Conservation (phyloP, 2,888 invertebrate species). For the Synanthedon tipuliformis region DNA sequence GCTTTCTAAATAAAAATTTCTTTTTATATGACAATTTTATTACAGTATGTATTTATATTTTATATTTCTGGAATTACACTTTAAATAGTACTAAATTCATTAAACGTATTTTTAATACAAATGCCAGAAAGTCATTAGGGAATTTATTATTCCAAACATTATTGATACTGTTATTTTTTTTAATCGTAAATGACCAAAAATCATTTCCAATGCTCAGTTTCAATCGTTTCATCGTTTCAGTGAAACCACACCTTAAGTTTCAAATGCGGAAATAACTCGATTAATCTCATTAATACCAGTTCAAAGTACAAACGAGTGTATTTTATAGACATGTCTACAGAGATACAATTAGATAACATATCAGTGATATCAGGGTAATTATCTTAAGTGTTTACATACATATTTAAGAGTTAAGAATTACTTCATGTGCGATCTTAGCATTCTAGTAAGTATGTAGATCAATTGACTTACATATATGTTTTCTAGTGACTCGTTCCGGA, state of each 20-base stretch:
- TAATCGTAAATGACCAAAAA: background rate
- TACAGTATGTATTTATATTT: no score
- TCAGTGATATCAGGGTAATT: conserved; percentile 2
- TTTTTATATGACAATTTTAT: no score
- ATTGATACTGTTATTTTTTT: background rate
- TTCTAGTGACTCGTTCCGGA: no score
- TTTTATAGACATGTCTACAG: conserved; percentile 1
- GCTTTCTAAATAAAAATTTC: no score
- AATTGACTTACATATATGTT: no score
- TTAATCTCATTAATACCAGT: background rate
- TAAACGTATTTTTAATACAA: background rate
- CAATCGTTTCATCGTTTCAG: background rate
- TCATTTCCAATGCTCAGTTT: background rate
- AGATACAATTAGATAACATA: conserved; percentile 3
- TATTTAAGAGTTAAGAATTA: background rate
- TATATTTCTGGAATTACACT: no score
- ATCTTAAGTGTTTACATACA: background rate
- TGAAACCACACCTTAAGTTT: conserved; percentile 2
- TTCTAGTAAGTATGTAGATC: no score
- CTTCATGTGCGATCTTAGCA: background rate
- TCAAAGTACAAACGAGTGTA: background rate
- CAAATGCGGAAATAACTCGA: background rate
- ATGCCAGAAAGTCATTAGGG: background rate
- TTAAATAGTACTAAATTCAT: no score
- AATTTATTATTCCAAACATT: background rate